Evolutionary conservation across 2,888 invertebrate genomes (phyloP), one percentile per base, ranked within the genome.

Genomic region (Suillia variegata): DNA sequence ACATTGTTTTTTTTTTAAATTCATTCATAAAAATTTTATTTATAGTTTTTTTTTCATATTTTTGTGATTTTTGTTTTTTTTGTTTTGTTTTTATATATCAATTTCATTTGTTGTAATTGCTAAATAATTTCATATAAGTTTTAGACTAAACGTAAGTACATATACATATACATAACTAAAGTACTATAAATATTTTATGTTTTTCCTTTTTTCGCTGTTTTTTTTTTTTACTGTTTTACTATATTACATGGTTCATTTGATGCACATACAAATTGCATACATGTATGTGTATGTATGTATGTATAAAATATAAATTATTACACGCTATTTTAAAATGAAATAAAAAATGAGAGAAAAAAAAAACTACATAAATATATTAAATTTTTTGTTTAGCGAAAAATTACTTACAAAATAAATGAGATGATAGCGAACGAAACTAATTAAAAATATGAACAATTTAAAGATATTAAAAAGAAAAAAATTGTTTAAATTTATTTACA

Each of bases 1-100:
- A 26, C 26, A 5, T 61, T 12, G 56, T 61, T 54, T 31, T 63
- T 42, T 62, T 71, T 75, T 66, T 68, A 67, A 77, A 74, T 77
- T 77, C 76, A 77, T 75, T 77, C 77, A 76, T 77, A 78, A 69
- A 75, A 76, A 77, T 76, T 74, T 75, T 71, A 60, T 76, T 72
- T 70, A 70, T 71, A 64, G 67, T 71, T 74, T 64, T 61, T 65
- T 70, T 75, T 78, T 69, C 56, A 61, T 67, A 55, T 66, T 69
- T 74, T 62, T 67, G 68, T 68, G 64, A 67, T 67, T 73, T 67
- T 66, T 70, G 58, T 68, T 68, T 63, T 71, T 66, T 66, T 64
- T 67, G 24, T 56, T 65, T 64, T 63, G 67, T 67, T 56, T 65
- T 64, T 63, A 67, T 67, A 56, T 62, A 63, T 68, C 67, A 59